Evolutionary conservation across 37 sponge, comb jelly and placozoan species (phyloP), one percentile per base, ranked within the genome.

Genomic region (Halichondria panicea): DNA sequence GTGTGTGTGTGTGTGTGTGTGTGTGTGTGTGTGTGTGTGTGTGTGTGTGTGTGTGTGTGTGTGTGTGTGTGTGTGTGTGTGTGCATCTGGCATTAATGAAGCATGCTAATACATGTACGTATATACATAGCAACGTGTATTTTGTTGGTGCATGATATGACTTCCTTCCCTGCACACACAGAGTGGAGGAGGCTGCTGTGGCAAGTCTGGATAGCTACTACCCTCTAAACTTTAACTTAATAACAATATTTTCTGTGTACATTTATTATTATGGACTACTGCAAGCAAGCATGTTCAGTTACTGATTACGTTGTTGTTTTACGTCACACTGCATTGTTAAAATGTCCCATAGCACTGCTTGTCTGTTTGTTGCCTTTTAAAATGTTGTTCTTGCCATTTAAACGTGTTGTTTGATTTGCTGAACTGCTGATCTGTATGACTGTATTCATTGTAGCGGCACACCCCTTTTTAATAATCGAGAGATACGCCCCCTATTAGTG

Each of bases 11-110:
- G 52, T 70, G 70, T 70, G 70, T 70, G 70, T 45, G 52, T 70
- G 70, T 70, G 70, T 70, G 70, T 70, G 70, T 70, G 70, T 45
- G 52, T 70, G 70, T 70, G 70, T 70, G 70, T 70, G 70, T 70
- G 70, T 45, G 52, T 70, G 70, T 70, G 70, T 70, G 70, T 45
- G 52, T 70, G 70, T 70, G 70, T 70, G 70, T 70, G 52, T 70
- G 70, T 70, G 70, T 70, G 70, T 70, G 70, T 70, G 70, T 25
- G 52, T 70, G 70, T 70, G 70, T 66, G 66, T 63, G 64, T 33
- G 34, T 32, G 64, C 19, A 35, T 15, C 11, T 18, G 15, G 52
- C 52, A 18, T 48, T 18, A 48, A 48, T 48, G 52, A 48, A 15
- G 52, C 52, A 11, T 27, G 25, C 56, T 27, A 55, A 55, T 27